Conservation (phyloP, 2,888 invertebrate genomes). For the Andrena marginata region DNA sequence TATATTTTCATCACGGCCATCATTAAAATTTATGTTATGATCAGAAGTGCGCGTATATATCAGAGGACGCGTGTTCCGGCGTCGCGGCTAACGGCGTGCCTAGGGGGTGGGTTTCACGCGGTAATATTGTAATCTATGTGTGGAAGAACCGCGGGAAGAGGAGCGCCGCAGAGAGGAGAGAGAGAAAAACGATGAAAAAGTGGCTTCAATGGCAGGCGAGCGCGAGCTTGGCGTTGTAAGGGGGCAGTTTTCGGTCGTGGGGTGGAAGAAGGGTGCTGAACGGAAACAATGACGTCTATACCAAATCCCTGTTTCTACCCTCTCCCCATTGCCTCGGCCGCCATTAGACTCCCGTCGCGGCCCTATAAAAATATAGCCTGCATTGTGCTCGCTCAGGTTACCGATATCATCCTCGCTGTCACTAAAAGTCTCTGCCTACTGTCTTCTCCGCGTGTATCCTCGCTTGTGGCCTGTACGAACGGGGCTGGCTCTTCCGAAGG, state of each 20-base stretch:
- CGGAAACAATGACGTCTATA: slow-evolving; percentile 84
- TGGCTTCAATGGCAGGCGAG: slow-evolving; percentile 80
- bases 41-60: slow-evolving; percentile 83
- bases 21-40: slow-evolving; percentile 85
- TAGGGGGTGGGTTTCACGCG: slow-evolving; percentile 69
- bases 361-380: slow-evolving; percentile 81
- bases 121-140: slow-evolving; percentile 85
- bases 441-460: slow-evolving; percentile 57
- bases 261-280: slow-evolving; percentile 73
- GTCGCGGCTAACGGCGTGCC: slow-evolving; percentile 61
- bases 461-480: neutral
- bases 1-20: slow-evolving; percentile 85
- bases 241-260: slow-evolving; percentile 77
- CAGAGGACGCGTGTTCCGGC: slow-evolving; percentile 70
- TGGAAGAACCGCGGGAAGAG: slow-evolving; percentile 82
- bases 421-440: slow-evolving; percentile 66
- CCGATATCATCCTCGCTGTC: slow-evolving; percentile 65
- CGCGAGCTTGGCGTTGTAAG: slow-evolving; percentile 70
- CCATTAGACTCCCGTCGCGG: slow-evolving; percentile 81
- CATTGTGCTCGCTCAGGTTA: slow-evolving; percentile 76
- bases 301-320: slow-evolving; percentile 78
- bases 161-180: slow-evolving; percentile 44
- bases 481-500: too few species aligned
- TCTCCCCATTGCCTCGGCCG: slow-evolving; percentile 74
- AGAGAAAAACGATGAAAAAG: slow-evolving; percentile 82